Evolutionary conservation across 2,888 invertebrate species (phyloP), one percentile per base, ranked within the genome.

Genomic region (Baronia brevicornis): DNA sequence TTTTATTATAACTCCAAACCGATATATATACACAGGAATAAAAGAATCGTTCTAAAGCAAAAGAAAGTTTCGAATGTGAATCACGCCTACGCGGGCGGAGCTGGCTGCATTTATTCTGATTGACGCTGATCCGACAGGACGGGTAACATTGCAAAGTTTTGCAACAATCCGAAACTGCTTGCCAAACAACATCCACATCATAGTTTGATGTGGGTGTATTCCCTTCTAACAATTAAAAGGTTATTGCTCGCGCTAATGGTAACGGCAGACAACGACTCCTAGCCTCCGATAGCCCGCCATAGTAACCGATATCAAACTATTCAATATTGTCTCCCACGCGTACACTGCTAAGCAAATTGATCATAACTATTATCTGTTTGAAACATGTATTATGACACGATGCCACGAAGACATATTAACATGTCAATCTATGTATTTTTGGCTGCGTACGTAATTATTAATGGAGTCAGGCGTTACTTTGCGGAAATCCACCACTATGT

Each of bases 191-290:
- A 32, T 26, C 20, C 26, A 26, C 22, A 17, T 11, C 25, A 39
- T 29, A 36, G 28, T 32, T 32, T 26, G 12, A 34, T 53, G 66
- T 67, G 60, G 69, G 68, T 56, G 65, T 56, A 51, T 44, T 41
- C 46, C 43, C 42, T 36, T 39, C 52, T 56, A 60, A 67, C 71
- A 68, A 71, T 72, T 68, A 71, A 67, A 68, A 70, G 65, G 64
- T 53, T 64, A 65, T 65, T 63, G 63, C 62, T 60, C 65, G 58
- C 54, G 46, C 53, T 58, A 58, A 60, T 58, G 49, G 48, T 43
- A 43, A 33, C 33, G 26, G 26, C 32, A 19, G 4, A 19, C n/a
- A n/a, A n/a, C n/a, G n/a, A n/a, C n/a, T n/a, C n/a, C n/a, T n/a
- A n/a, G n/a, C n/a, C 42, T 45, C 47, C 42, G 34, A 51, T 49